Conservation (phyloP, 2,113 vertebrate species). For the Actinemys pallida region DNA sequence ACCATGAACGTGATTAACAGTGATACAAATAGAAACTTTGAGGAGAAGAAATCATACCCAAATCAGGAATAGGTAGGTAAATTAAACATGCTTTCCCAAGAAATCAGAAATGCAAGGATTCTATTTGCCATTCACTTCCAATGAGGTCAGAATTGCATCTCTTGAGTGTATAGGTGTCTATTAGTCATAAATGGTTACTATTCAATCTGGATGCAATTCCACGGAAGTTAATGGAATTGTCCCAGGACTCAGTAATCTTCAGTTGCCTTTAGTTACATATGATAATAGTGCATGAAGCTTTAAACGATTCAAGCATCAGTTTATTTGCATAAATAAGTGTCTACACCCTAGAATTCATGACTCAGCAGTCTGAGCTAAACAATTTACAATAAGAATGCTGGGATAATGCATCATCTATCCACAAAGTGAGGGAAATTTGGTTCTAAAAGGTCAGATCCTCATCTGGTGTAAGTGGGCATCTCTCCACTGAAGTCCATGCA, state of each 20-base stretch:
- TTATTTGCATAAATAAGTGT: background rate
- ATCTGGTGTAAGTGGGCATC: background rate
- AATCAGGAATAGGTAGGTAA: rapidly evolving
- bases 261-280: background rate
- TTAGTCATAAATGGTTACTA: background rate
- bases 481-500: background rate
- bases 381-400: rapidly evolving
- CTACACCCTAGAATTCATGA: rapidly evolving
- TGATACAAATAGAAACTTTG: rapidly evolving
- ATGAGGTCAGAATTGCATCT: background rate
- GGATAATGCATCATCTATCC: background rate
- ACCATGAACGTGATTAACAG: background rate
- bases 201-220: rapidly evolving
- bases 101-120: rapidly evolving
- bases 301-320: background rate
- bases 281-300: background rate
- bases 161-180: rapidly evolving
- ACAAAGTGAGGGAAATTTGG: rapidly evolving
- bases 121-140: background rate
- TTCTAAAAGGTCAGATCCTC: background rate
- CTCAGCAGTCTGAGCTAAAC: rapidly evolving
- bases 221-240: rapidly evolving
- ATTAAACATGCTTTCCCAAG: background rate
- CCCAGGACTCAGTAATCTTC: background rate
- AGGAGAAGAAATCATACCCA: background rate